Evolutionary conservation across 2,797 vertebrate species (phyloP), one percentile per base, ranked within the genome.

Genomic region (Glyptemys insculpta): DNA sequence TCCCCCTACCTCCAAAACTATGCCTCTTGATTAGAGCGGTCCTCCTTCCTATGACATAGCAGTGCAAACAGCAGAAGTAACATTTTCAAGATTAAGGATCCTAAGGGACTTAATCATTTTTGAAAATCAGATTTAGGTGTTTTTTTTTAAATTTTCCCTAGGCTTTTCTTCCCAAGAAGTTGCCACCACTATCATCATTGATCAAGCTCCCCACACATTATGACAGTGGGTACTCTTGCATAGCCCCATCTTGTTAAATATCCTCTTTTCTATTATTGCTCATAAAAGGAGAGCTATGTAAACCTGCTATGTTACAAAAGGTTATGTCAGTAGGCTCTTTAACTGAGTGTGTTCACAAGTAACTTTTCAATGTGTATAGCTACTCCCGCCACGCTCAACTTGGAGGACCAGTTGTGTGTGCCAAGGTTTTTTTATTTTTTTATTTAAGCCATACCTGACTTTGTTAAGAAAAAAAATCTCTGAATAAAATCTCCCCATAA

Each of bases 1-100:
- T n/a, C 19, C 18, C n/a, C 19, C 65, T 19, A 37, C n/a, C 5
- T 37, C 19, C 27, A 29, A 68, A 21, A 56, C 41, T 2, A 31
- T 6, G 4, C 14, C 34, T 53, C 11, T n/a, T 7, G 72, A 29
- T 68, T 29, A 47, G 41, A 59, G 10, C 23, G 3, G 4, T 25
- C 31, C 0, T 44, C 29, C 47, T 37, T n/a, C 81, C 41, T 81
- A 68, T 1, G 1, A 59, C 3, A 50, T 0, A 34, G n/a, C 6
- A 72, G 18, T 1, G 4, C 18, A 80, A 2, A 11, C n/a, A 65
- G 12, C 41, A 47, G 44, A 68, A 47, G 14, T 47, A 76, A 76
- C 23, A 44, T 5, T 52, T 52, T 16, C 29, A 80, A 83, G 53
- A 23, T 49, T 0, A 76, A 79, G 25, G 12, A 76, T 37, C 65